These are phyloP conservation scores for Kryptopterus vitreolus DNA, from an alignment of 2,797 vertebrate species.

Conservation along the genomic window DNA sequence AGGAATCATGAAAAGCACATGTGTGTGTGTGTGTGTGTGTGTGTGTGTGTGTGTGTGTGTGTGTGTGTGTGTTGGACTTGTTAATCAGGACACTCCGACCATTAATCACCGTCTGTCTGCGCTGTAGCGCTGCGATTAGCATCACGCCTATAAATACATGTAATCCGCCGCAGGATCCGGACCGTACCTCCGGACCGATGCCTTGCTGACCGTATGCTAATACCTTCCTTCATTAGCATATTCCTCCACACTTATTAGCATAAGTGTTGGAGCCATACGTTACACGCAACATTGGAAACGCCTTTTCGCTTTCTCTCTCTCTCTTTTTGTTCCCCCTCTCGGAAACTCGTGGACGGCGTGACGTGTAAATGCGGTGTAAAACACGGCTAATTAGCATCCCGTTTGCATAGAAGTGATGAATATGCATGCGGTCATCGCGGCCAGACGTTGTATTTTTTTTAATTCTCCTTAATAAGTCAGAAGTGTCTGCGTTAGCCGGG, in stretches of 20 bases:
- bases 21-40: slow-evolving; percentile 55
- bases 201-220: slow-evolving; percentile 42
- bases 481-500: neutral
- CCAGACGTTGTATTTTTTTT: slow-evolving; percentile 31
- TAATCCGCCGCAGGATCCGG: neutral
- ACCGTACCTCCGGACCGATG: slow-evolving; percentile 3
- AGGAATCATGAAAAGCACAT: slow-evolving; percentile 59
- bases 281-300: neutral
- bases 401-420: slow-evolving; percentile 41
- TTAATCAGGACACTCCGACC: slow-evolving; percentile 58
- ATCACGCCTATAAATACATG: slow-evolving; percentile 1
- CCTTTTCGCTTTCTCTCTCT: slow-evolving; percentile 74
- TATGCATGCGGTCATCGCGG: slow-evolving; percentile 30
- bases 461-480: slow-evolving; percentile 28
- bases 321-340: slow-evolving; percentile 87
- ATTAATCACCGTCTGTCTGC: slow-evolving; percentile 3
- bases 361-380: slow-evolving; percentile 4
- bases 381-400: slow-evolving; percentile 18
- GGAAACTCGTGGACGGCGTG: slow-evolving; percentile 80
- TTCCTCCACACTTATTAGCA: slow-evolving; percentile 38
- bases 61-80: slow-evolving; percentile 70
- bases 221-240: slow-evolving; percentile 40
- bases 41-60: slow-evolving; percentile 58
- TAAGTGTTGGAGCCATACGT: neutral
- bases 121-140: neutral